Evolutionary conservation across 23 tunicate genomes (phyloP).

Genomic region (Trididemnum clinides): DNA sequence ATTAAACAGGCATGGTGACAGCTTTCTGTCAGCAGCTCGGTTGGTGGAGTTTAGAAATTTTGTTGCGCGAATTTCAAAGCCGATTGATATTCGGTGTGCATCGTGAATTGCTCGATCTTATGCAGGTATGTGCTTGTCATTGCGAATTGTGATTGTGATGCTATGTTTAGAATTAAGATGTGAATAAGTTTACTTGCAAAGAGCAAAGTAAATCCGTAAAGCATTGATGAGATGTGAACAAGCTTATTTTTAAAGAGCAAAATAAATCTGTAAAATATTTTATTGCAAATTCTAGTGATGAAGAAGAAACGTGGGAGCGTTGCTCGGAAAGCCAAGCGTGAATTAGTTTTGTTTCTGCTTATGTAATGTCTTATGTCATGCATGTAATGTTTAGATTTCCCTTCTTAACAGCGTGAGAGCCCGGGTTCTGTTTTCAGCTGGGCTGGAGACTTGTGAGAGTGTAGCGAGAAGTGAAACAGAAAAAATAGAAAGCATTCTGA

Average conservation of each 20-base stretch:
- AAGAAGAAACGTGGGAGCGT: too few species aligned
- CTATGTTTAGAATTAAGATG: too few species aligned
- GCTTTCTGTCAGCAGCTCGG: slow-evolving; percentile 90
- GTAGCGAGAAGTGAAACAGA: slow-evolving; percentile 23
- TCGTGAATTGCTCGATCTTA: slow-evolving; percentile 84
- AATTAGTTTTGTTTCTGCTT: slow-evolving; percentile 77
- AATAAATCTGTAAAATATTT: too few species aligned
- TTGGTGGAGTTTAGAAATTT: slow-evolving; percentile 90
- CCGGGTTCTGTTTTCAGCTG: slow-evolving; percentile 61
- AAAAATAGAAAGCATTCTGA: slow-evolving; percentile 49
- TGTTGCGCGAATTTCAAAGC: slow-evolving; percentile 84
- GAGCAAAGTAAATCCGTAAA: too few species aligned
- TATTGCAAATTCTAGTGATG: too few species aligned
- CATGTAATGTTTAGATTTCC: slow-evolving; percentile 71
- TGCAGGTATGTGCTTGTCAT: too few species aligned
- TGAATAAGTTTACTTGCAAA: neutral
- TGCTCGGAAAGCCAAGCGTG: slow-evolving; percentile 87
- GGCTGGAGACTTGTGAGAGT: slow-evolving; percentile 45
- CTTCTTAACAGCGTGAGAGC: slow-evolving; percentile 64
- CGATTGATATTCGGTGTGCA: slow-evolving; percentile 88
- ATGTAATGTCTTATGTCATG: slow-evolving; percentile 81
- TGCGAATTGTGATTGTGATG: too few species aligned
- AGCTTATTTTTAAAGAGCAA: too few species aligned
- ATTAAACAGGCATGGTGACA: slow-evolving; percentile 98
- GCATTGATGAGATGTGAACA: too few species aligned